These are phyloP conservation scores for Lasioglossum calceatum DNA, from an alignment of 2,888 invertebrate species.

Conservation along the genomic window DNA sequence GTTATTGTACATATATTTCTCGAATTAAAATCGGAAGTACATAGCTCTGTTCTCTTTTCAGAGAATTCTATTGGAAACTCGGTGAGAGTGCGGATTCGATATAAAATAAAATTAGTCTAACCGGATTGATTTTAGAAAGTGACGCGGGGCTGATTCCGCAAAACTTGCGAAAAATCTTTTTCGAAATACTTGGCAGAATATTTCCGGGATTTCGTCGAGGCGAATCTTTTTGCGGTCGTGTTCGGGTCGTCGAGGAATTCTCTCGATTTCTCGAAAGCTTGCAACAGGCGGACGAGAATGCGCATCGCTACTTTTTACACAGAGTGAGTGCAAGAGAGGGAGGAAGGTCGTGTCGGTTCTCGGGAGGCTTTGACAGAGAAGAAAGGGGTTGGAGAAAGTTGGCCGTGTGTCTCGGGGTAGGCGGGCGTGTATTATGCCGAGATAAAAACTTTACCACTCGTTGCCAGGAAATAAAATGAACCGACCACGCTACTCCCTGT, in stretches of 20 bases:
- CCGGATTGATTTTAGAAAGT: background rate
- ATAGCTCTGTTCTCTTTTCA: background rate
- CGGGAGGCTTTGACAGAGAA: background rate
- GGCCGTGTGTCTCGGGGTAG: conserved; percentile 19
- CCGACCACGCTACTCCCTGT: conserved; percentile 17
- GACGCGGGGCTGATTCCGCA: background rate
- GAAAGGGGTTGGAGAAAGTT: conserved; percentile 27
- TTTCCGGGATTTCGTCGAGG: background rate
- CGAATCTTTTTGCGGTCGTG: background rate
- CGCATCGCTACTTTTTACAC: conserved; percentile 1
- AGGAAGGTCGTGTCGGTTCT: background rate
- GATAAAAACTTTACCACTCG: conserved; percentile 49
- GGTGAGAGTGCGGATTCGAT: background rate
- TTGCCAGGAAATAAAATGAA: conserved; percentile 53
- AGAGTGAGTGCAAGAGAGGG: background rate
- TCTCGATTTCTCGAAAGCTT: conserved; percentile 1
- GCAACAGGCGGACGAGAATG: conserved; percentile 31
- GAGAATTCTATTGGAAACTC: background rate
- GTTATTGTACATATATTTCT: background rate
- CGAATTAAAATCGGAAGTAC: background rate
- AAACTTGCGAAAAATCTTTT: background rate
- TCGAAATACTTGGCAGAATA: background rate
- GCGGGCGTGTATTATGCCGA: conserved; percentile 39
- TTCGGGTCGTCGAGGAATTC: background rate
- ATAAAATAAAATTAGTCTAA: background rate